phyloP scores from a whole-genome alignment of 1,140 invertebrate species.

The Trichoplusia ni region DNA sequence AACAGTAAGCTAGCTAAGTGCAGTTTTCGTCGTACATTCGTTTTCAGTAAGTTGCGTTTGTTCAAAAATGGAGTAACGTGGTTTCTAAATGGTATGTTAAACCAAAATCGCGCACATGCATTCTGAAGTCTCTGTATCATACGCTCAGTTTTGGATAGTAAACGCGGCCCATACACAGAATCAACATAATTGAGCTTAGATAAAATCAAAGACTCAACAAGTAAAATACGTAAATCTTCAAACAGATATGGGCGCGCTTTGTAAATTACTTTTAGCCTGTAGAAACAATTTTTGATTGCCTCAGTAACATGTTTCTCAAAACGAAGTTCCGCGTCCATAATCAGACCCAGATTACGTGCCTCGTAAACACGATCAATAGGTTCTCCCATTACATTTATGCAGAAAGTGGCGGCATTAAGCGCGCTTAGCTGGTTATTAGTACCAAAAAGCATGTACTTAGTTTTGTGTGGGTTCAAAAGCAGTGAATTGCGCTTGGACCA shows the following conservation, averaged over 20 bases:
- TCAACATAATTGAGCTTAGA: conserved; percentile 11
- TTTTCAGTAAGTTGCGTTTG: neutral
- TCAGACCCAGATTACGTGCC: conserved; percentile 24
- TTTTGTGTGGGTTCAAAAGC: conserved; percentile 10
- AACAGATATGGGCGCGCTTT: conserved; percentile 10
- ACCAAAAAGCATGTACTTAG: conserved; percentile 22
- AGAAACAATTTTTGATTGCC: conserved; percentile 7
- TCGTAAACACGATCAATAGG: conserved; percentile 10
- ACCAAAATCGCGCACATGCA: conserved; percentile 19
- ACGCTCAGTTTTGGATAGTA: neutral
- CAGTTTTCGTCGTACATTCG: neutral
- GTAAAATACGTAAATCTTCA: conserved; percentile 2
- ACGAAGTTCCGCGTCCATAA: conserved; percentile 7
- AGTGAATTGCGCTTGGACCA: conserved; percentile 25
- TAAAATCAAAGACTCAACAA: conserved; percentile 9
- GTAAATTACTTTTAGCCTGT: conserved; percentile 16
- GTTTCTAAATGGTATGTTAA: neutral
- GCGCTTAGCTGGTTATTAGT: neutral
- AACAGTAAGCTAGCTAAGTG: neutral
- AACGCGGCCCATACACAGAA: conserved; percentile 11
- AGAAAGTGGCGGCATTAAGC: neutral
- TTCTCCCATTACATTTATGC: neutral
- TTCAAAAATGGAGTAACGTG: conserved; percentile 25
- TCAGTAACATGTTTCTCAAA: conserved; percentile 18
- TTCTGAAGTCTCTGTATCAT: conserved; percentile 10